Evolutionary conservation across 2,888 invertebrate species (phyloP).

Genomic region (Drosophila pseudotakahashii): DNA sequence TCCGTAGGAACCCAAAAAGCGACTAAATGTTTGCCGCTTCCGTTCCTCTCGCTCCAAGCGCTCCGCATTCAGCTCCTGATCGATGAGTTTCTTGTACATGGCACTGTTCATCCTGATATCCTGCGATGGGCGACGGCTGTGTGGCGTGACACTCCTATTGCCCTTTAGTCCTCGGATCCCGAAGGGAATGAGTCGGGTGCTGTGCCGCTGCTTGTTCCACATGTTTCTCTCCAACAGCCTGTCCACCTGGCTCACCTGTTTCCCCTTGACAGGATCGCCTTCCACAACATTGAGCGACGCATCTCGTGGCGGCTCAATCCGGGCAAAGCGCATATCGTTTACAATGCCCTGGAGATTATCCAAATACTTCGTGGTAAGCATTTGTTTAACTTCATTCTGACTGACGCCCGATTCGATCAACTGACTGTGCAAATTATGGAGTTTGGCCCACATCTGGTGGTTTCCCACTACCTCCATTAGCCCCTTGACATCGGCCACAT

Average conservation of each 20-base stretch:
- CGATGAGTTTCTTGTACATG: not conserved
- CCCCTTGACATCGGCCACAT: not conserved
- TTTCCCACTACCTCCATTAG: conserved; percentile 15
- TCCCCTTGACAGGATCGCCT: not conserved
- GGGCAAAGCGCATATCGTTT: conserved; percentile 2
- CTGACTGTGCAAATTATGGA: conserved; percentile 31
- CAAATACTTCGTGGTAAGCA: conserved; percentile 44
- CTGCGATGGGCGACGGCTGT: not conserved
- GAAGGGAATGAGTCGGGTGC: not conserved
- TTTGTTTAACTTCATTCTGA: not conserved
- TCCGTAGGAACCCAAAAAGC: not conserved
- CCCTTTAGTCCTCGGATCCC: not conserved
- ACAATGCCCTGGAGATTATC: conserved; percentile 28
- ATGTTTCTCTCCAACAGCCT: not conserved
- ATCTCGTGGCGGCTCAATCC: not conserved
- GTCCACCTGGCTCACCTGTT: too few relatives aligned
- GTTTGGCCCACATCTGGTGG: conserved; percentile 55
- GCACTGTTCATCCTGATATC: not conserved
- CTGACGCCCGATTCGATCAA: conserved; percentile 20
- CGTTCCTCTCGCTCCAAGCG: not conserved
- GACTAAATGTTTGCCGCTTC: not conserved
- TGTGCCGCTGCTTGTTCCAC: not conserved
- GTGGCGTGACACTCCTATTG: not conserved
- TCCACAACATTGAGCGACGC: not conserved
- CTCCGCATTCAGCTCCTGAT: conserved; percentile 6